Conservation (phyloP, 1,140 invertebrate species). For the Trachymyrmex septentrionalis region DNA sequence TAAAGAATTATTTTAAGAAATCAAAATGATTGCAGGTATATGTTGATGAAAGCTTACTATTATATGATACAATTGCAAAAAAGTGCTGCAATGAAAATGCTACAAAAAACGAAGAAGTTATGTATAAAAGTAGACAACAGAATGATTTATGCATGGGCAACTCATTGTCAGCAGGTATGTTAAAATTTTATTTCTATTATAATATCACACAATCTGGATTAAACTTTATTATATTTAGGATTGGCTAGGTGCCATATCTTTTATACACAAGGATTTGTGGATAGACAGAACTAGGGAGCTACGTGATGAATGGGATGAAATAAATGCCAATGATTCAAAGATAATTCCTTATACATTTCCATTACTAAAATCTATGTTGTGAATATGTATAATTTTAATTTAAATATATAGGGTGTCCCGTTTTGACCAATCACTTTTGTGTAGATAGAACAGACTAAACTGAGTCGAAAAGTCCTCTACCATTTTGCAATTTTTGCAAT, state of each 20-base stretch:
- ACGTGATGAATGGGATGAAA: conserved; percentile 74
- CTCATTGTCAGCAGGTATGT: conserved; percentile 82
- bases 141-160: conserved; percentile 79
- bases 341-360: conserved; percentile 80
- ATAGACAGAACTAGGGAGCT: conserved; percentile 68
- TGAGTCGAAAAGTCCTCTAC: too few relatives aligned
- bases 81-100: conserved; percentile 70
- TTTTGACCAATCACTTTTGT: too few relatives aligned
- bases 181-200: conserved; percentile 6
- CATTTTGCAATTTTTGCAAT: too few relatives aligned
- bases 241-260: conserved; percentile 78
- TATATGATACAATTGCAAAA: conserved; percentile 77
- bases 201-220: conserved; percentile 17
- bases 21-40: conserved; percentile 75
- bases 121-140: conserved; percentile 74
- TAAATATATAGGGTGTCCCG: not conserved
- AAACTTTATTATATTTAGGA: conserved; percentile 69
- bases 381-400: not conserved
- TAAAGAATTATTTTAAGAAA: not conserved
- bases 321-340: conserved; percentile 70
- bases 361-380: conserved; percentile 69
- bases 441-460: too few relatives aligned
- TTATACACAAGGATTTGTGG: conserved; percentile 78
- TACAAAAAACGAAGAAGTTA: conserved; percentile 74
- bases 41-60: conserved; percentile 82